Evolutionary conservation across 2,113 vertebrate genomes (phyloP).

Genomic region (Meleagris gallopavo): DNA sequence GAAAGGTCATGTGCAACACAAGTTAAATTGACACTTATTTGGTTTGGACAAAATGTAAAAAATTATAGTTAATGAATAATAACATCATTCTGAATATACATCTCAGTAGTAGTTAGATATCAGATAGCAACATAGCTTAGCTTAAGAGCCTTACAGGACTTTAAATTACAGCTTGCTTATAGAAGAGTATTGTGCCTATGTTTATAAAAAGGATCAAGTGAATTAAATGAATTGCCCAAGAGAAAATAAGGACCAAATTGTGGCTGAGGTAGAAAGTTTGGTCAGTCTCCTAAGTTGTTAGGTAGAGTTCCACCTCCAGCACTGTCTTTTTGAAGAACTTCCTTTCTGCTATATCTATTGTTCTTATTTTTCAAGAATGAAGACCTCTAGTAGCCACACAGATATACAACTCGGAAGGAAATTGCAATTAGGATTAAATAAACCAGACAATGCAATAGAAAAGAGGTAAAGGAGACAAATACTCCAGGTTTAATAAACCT

Average conservation of each 20-base stretch:
- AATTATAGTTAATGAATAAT: neutral
- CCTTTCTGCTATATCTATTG: neutral
- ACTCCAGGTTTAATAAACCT: neutral
- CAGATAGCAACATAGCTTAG: neutral
- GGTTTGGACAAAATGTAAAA: neutral
- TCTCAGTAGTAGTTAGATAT: neutral
- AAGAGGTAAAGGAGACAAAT: neutral
- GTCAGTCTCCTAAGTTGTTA: neutral
- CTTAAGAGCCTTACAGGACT: neutral
- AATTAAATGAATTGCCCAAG: neutral
- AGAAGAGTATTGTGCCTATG: neutral
- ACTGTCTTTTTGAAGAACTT: constrained; percentile 3
- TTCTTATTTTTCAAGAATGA: constrained; percentile 3
- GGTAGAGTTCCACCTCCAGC: neutral
- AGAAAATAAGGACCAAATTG: neutral
- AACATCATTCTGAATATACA: neutral
- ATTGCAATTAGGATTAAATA: neutral
- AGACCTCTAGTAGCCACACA: neutral
- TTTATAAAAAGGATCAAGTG: neutral
- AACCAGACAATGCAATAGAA: neutral
- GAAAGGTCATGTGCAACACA: neutral
- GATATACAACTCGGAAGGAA: neutral
- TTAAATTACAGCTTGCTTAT: neutral
- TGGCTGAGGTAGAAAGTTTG: neutral
- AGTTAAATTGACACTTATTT: neutral